These are phyloP conservation scores for Solea senegalensis DNA, from an alignment of 2,113 vertebrate species.

Conservation along the genomic window DNA sequence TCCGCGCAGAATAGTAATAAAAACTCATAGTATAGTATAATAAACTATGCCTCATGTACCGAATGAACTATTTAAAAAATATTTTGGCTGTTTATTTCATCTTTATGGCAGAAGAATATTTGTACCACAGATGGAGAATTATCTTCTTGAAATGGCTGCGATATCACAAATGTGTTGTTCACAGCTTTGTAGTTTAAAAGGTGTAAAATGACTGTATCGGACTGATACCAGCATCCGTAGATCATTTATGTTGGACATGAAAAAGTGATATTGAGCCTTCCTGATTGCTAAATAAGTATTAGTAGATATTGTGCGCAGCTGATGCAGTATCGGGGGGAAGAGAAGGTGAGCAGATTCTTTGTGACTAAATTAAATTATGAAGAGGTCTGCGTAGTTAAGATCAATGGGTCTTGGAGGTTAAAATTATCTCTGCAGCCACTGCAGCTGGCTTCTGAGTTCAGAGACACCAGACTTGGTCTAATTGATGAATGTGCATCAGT, in stretches of 20 bases:
- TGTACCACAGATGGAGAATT: too few species aligned
- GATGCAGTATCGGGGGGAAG: not conserved
- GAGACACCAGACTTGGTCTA: conserved; percentile 34
- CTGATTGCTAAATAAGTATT: not conserved
- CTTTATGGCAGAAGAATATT: too few species aligned
- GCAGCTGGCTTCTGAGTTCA: conserved; percentile 48
- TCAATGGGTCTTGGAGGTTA: conserved; percentile 23
- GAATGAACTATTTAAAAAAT: too few species aligned
- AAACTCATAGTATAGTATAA: too few species aligned
- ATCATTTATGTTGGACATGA: not conserved
- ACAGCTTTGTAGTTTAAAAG: too few species aligned
- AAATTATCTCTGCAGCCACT: conserved; percentile 32
- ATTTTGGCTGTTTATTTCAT: too few species aligned
- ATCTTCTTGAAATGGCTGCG: too few species aligned
- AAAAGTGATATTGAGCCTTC: not conserved
- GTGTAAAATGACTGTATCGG: too few species aligned
- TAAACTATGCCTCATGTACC: too few species aligned
- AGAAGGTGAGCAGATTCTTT: conserved; percentile 18
- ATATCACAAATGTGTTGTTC: too few species aligned
- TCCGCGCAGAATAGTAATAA: too few species aligned
- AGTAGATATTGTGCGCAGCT: not conserved
- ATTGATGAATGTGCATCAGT: conserved; percentile 47
- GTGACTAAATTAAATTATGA: conserved; percentile 47
- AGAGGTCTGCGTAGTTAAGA: conserved; percentile 30
- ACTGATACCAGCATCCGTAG: too few species aligned